Evolutionary conservation across 2,113 vertebrate genomes (phyloP).

Genomic region (Paradoxurus hermaphroditus): DNA sequence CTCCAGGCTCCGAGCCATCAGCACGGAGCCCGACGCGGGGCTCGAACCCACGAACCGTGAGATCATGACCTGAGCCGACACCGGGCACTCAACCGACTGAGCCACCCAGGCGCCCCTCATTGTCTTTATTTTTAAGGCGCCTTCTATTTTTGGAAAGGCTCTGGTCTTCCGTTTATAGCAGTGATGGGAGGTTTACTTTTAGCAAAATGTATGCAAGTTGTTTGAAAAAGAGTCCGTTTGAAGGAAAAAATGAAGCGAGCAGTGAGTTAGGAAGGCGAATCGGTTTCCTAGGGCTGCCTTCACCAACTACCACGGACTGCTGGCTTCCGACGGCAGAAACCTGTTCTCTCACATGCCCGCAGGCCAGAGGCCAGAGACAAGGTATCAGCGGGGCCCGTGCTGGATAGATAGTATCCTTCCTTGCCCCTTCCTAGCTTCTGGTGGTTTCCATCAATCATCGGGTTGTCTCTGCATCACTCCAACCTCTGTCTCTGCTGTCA

Average conservation of each 20-base stretch:
- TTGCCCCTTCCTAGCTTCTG: not conserved
- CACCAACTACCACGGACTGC: not conserved
- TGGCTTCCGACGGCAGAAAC: too few relatives aligned
- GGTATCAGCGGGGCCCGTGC: too few relatives aligned
- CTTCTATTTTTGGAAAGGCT: slow-evolving; percentile 14
- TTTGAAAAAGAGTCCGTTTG: not conserved
- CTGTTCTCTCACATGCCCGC: not conserved
- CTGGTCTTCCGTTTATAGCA: not conserved
- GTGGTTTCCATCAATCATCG: not conserved
- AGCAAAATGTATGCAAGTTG: not conserved
- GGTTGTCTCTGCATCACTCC: too few relatives aligned
- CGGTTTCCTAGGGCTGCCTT: not conserved
- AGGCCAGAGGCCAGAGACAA: not conserved
- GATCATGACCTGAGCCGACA: too few relatives aligned
- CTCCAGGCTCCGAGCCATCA: too few relatives aligned
- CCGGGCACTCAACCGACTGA: too few relatives aligned
- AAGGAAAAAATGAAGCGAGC: not conserved
- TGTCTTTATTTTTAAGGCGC: not conserved
- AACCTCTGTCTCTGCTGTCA: not conserved
- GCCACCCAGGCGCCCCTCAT: not conserved
- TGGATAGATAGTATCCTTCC: not conserved
- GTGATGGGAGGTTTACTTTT: not conserved
- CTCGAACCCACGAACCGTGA: too few relatives aligned
- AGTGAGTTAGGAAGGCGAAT: not conserved
- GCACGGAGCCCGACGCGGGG: too few relatives aligned